Evolutionary conservation across 2,888 invertebrate species (phyloP).

Genomic region (Nemotelus pantherinus): DNA sequence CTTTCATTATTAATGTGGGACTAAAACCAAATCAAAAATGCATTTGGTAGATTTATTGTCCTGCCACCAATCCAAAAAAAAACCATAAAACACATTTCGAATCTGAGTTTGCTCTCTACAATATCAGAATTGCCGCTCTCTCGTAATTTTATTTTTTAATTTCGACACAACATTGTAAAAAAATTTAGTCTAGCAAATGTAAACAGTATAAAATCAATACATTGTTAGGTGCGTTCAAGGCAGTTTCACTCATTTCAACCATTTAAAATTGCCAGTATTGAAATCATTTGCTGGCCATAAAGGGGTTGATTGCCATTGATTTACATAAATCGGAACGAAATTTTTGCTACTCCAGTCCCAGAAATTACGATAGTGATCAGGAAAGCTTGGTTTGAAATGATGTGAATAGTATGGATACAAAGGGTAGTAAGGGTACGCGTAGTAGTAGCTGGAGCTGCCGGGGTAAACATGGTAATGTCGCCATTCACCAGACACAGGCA

Average conservation of each 20-base stretch:
- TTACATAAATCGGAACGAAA: background rate
- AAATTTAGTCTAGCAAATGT: background rate
- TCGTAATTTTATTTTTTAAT: background rate
- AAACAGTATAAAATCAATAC: background rate
- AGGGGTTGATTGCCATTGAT: background rate
- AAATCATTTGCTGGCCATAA: background rate
- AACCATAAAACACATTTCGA: too few relatives aligned
- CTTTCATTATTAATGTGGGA: background rate
- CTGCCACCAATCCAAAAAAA: too few relatives aligned
- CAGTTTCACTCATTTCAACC: background rate
- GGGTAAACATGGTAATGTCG: too few relatives aligned
- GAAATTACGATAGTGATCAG: conserved; percentile 19
- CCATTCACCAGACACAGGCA: too few relatives aligned
- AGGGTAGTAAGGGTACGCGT: background rate
- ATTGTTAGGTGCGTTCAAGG: too few relatives aligned
- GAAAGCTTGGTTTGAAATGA: conserved; percentile 25
- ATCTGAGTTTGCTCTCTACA: too few relatives aligned
- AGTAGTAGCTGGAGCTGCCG: too few relatives aligned
- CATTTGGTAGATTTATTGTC: background rate
- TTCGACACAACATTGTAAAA: background rate
- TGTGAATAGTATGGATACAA: background rate
- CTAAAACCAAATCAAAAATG: background rate
- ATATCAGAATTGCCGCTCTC: too few relatives aligned
- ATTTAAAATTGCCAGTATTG: background rate
- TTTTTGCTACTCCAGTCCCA: background rate